Conservation (phyloP, 2,888 invertebrate species). For the Drosophila multiciliata region DNA sequence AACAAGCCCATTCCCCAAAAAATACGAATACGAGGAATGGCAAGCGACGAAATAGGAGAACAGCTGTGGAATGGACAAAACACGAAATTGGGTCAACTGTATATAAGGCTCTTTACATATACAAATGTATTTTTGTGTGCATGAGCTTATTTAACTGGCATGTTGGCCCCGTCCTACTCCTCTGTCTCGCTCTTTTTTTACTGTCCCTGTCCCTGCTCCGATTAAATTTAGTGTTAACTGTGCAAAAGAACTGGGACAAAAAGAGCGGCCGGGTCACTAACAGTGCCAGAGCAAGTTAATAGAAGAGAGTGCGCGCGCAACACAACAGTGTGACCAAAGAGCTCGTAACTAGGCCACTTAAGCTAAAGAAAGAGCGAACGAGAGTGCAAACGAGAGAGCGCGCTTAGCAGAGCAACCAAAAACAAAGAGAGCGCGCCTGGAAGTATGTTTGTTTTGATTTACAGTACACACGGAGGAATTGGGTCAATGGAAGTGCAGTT, state of each 20-base stretch:
- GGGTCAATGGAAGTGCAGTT: conserved; percentile 72
- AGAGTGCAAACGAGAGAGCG: conserved; percentile 16
- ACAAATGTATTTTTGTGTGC: conserved; percentile 12
- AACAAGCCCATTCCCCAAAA: conserved; percentile 69
- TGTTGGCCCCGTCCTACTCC: conserved; percentile 52
- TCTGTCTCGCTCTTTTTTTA: conserved; percentile 4
- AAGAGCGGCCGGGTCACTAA: conserved; percentile 62
- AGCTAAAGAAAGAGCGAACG: conserved; percentile 11
- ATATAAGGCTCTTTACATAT: conserved; percentile 48
- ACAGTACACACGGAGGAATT: conserved; percentile 44
- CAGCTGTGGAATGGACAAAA: conserved; percentile 78
- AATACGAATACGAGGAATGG: conserved; percentile 40
- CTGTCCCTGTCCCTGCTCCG: conserved; percentile 36
- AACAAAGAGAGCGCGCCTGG: conserved; percentile 27
- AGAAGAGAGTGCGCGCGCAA: conserved; percentile 48
- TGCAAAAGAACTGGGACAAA: conserved; percentile 62
- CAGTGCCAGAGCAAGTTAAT: conserved; percentile 42
- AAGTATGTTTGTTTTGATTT: conserved; percentile 70
- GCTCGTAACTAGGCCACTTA: background rate
- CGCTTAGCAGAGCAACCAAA: conserved; percentile 10
- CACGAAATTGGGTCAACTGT: conserved; percentile 78
- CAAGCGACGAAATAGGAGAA: conserved; percentile 67
- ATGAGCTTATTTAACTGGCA: conserved; percentile 40
- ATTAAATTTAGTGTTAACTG: conserved; percentile 61
- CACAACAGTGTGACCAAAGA: conserved; percentile 7